These are phyloP conservation scores for Pissodes strobi DNA, from an alignment of 1,140 invertebrate genomes.

Conservation along the genomic window DNA sequence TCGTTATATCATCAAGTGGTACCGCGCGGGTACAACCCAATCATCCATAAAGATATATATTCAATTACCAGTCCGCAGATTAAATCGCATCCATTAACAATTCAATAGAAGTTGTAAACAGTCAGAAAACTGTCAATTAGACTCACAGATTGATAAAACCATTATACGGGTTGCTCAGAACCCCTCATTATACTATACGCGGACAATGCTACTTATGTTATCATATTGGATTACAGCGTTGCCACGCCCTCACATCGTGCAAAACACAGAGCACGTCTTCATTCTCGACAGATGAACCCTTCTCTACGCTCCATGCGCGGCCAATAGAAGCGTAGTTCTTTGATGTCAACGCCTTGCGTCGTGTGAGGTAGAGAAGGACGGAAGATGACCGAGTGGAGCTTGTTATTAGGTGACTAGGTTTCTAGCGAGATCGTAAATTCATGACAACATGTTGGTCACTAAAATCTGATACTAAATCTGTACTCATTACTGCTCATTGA, in stretches of 20 bases:
- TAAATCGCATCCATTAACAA: slow-evolving; percentile 35
- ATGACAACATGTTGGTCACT: background rate
- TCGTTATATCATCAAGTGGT: too few relatives aligned
- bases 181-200: slow-evolving; percentile 32
- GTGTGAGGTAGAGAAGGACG: slow-evolving; percentile 17
- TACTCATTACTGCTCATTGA: too few relatives aligned
- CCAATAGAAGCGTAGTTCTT: slow-evolving; percentile 15
- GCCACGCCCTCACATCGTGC: slow-evolving; percentile 18
- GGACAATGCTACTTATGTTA: slow-evolving; percentile 33
- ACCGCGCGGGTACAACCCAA: too few relatives aligned
- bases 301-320: background rate
- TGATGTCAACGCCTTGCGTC: slow-evolving; percentile 14
- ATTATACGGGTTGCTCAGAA: slow-evolving; percentile 22
- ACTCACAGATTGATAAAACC: slow-evolving; percentile 36
- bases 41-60: slow-evolving; percentile 17
- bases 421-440: background rate
- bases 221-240: slow-evolving; percentile 27
- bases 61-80: slow-evolving; percentile 22
- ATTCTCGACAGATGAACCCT: slow-evolving; percentile 7
- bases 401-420: background rate
- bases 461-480: background rate
- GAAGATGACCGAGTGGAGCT: background rate
- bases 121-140: slow-evolving; percentile 38
- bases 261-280: slow-evolving; percentile 30
- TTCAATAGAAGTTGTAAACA: slow-evolving; percentile 36